Conservation (phyloP, 2,113 vertebrate genomes). For the Chlorodrepanis virens region DNA sequence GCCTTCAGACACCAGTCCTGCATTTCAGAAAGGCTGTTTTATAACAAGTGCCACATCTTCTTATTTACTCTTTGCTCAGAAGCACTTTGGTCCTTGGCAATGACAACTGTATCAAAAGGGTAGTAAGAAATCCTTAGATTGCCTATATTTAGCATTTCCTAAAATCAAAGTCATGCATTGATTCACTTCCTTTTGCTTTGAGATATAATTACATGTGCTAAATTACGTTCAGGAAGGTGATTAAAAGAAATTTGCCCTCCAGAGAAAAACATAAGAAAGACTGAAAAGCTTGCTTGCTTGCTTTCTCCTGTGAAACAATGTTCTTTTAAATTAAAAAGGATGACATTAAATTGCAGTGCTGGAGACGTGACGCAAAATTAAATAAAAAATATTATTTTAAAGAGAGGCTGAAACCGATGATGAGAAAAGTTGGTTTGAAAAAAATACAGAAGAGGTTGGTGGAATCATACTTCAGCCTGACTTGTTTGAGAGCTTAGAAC, state of each 20-base stretch:
- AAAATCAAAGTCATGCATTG: not conserved
- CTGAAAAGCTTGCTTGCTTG: not conserved
- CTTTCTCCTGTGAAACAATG: not conserved
- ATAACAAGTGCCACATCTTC: not conserved
- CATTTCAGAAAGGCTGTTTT: not conserved
- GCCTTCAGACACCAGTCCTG: not conserved
- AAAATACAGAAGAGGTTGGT: not conserved
- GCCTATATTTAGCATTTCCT: conserved; percentile 31
- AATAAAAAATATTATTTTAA: not conserved
- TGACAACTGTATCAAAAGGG: not conserved
- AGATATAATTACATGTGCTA: conserved; percentile 31
- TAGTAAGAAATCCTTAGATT: not conserved
- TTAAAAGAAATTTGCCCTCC: conserved; percentile 35
- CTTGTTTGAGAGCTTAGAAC: not conserved
- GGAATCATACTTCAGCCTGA: not conserved
- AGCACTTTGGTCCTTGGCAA: not conserved
- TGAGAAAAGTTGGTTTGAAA: not conserved
- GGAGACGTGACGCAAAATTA: not conserved
- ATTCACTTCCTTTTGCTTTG: conserved; percentile 52
- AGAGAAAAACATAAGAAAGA: conserved; percentile 2
- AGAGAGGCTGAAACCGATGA: not conserved
- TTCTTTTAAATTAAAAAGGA: not conserved
- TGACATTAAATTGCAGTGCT: not conserved
- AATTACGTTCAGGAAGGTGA: conserved; percentile 20
- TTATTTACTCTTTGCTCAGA: not conserved